phyloP scores from a whole-genome alignment of 2,888 invertebrate species.

The Drosophila testacea region DNA sequence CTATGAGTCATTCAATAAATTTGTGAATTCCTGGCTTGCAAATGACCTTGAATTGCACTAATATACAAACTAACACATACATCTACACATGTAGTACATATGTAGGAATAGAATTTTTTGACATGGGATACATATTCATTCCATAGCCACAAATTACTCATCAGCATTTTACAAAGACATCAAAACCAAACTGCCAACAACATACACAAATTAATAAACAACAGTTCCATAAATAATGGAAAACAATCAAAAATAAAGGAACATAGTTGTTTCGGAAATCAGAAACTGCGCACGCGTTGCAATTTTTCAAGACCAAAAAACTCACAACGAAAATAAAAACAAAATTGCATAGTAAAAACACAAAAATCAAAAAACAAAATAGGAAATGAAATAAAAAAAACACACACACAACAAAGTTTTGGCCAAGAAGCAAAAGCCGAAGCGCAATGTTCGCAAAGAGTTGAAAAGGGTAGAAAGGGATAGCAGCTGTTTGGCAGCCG shows the following conservation, averaged over 20 bases:
- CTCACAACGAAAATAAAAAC: constrained; percentile 27
- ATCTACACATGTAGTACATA: not conserved
- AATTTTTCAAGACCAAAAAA: constrained; percentile 39
- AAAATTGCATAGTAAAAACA: constrained; percentile 43
- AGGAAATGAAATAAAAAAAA: not conserved
- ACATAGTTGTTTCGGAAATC: constrained; percentile 20
- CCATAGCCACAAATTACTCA: constrained; percentile 44
- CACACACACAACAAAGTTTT: constrained; percentile 23
- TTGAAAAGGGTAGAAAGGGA: constrained; percentile 65
- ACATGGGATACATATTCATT: constrained; percentile 17
- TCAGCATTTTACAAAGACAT: constrained; percentile 45
- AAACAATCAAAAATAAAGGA: constrained; percentile 5
- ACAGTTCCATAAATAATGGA: constrained; percentile 39
- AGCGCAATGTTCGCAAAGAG: constrained; percentile 14
- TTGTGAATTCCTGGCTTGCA: constrained; percentile 27
- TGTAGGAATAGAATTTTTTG: constrained; percentile 8
- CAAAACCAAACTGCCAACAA: constrained; percentile 22
- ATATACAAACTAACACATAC: constrained; percentile 11
- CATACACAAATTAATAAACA: constrained; percentile 11
- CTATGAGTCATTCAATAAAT: constrained; percentile 38
- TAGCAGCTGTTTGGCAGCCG: constrained; percentile 51
- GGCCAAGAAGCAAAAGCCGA: constrained; percentile 44
- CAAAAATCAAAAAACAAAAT: constrained; percentile 5
- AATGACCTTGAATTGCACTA: constrained; percentile 55
- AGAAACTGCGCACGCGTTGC: constrained; percentile 66